Evolutionary conservation across 1,140 invertebrate species (phyloP), one percentile per base, ranked within the genome.

Genomic region (Delia radicum): DNA sequence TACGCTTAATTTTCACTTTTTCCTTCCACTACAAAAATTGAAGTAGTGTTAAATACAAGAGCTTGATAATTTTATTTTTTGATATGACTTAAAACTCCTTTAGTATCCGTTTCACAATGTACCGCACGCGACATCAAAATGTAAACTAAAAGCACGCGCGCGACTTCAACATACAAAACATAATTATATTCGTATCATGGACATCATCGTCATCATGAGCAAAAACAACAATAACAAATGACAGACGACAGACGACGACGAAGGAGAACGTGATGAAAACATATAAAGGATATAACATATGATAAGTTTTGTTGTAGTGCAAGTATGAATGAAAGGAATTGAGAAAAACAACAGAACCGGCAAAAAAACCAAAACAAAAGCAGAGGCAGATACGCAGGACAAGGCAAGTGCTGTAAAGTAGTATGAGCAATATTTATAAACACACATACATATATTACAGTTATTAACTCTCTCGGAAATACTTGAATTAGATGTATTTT

Each of bases 401-500:
- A 21, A 21, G 21, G n/a, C 48, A 55, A 55, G 48, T 55, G 48
- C 24, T 55, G 24, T 67, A 28, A 67, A 67, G 63, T 67, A 15
- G 63, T 55, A 55, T 67, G 63, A 67, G 63, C 63, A 55, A 55
- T 24, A 55, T 13, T 3, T 55, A 55, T 5, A 55, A 21, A 55
- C n/a, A 24, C n/a, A 8, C 1, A 55, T 21, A 55, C n/a, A 24
- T 15, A 67, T 3, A 67, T 67, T n/a, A n/a, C n/a, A n/a, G n/a
- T n/a, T 63, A 63, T 63, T 67, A 67, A 67, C 63, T 67, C 63
- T 67, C 63, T 67, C 63, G 63, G 63, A 67, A 67, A 67, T 67
- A 67, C 63, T 67, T 67, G n/a, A 67, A 67, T 67, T 67, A 67
- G 2, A 29, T 6, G 27, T 29, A 65, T 29, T 21, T 7, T 21